Conservation (phyloP, 2,888 invertebrate species). For the Cabera pusaria region DNA sequence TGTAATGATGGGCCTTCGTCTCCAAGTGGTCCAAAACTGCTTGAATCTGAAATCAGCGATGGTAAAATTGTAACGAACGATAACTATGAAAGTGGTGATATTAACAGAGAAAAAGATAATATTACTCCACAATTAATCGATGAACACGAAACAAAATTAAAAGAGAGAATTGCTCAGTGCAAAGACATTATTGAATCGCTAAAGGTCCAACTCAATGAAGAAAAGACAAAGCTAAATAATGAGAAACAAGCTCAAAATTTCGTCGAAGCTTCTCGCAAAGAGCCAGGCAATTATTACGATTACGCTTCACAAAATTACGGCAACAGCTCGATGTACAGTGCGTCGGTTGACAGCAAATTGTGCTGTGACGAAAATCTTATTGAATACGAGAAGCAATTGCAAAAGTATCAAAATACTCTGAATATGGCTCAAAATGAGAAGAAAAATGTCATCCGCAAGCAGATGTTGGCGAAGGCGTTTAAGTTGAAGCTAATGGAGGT, state of each 20-base stretch:
- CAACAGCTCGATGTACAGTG: slow-evolving; percentile 41
- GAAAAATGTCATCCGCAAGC: slow-evolving; percentile 71
- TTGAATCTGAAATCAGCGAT: slow-evolving; percentile 3
- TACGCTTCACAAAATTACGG: slow-evolving; percentile 10
- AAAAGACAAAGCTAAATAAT: slow-evolving; percentile 60
- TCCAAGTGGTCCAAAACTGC: slow-evolving; percentile 27
- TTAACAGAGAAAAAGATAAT: slow-evolving; percentile 28
- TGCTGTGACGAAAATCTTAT: slow-evolving; percentile 65
- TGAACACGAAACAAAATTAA: slow-evolving; percentile 60
- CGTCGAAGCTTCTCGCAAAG: slow-evolving; percentile 6
- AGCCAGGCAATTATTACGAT: slow-evolving; percentile 9
- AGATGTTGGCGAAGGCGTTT: slow-evolving; percentile 75
- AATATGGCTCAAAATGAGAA: slow-evolving; percentile 74
- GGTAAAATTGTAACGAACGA: background rate
- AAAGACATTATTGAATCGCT: slow-evolving; percentile 65
- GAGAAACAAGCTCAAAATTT: slow-evolving; percentile 37
- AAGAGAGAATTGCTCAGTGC: slow-evolving; percentile 67
- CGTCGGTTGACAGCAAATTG: slow-evolving; percentile 59
- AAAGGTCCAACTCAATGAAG: slow-evolving; percentile 64
- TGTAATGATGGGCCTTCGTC: too few relatives aligned
- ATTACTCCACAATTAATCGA: slow-evolving; percentile 49
- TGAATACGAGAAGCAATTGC: slow-evolving; percentile 73
- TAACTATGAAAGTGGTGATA: slow-evolving; percentile 15
- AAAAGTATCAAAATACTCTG: slow-evolving; percentile 71
- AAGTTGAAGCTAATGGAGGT: slow-evolving; percentile 70